phyloP scores from a whole-genome alignment of 2,888 invertebrate species.

The Apamea epomidion region DNA sequence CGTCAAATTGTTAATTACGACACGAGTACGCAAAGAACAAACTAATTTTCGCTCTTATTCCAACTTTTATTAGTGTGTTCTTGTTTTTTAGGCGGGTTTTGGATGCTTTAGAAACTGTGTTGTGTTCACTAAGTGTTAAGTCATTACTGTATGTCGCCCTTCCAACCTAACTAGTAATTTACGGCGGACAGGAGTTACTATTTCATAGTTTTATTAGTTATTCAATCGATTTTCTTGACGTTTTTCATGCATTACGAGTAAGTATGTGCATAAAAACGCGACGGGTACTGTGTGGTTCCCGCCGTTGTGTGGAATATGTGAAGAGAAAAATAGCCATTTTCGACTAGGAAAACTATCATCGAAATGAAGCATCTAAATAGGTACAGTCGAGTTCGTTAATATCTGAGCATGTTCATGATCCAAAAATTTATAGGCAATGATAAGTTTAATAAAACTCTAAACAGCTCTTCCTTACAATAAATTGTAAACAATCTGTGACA shows the following conservation, averaged over 20 bases:
- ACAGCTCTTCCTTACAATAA: too few relatives aligned
- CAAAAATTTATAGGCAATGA: too few relatives aligned
- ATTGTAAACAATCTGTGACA: too few relatives aligned
- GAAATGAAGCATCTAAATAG: too few relatives aligned
- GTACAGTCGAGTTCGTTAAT: too few relatives aligned
- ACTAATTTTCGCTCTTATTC: constrained; percentile 33
- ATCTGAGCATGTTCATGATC: too few relatives aligned
- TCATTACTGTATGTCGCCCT: not conserved
- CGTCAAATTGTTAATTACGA: constrained; percentile 61
- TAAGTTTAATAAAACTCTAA: too few relatives aligned
- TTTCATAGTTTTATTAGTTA: not conserved
- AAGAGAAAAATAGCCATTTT: not conserved
- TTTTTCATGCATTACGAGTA: not conserved
- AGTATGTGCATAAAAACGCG: not conserved
- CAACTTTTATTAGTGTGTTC: constrained; percentile 42
- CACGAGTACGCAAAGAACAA: constrained; percentile 46
- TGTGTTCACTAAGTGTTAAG: constrained; percentile 9
- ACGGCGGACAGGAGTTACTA: not conserved
- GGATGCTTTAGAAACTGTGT: constrained; percentile 2
- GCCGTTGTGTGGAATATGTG: not conserved
- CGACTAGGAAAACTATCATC: not conserved
- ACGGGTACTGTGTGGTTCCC: not conserved
- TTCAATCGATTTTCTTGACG: constrained; percentile 6
- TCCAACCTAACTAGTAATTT: constrained; percentile 4
- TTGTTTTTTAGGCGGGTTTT: constrained; percentile 27